Percentiles rank a stretch among this genome's conserved stretches.
Conservation (phyloP, 2,113 vertebrate genomes). For the Lamprotornis superbus region DNA sequence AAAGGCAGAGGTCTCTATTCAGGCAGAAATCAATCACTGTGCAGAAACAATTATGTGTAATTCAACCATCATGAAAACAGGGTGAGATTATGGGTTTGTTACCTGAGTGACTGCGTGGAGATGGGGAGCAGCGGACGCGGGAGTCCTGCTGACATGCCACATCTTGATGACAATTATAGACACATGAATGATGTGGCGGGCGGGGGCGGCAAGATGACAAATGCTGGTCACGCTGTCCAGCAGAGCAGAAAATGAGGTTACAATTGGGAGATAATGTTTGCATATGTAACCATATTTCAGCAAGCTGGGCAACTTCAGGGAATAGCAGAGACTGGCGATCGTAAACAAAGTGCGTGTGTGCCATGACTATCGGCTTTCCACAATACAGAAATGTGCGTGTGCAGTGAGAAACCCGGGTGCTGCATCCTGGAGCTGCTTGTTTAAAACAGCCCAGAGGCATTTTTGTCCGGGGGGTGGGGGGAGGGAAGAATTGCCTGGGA, state of each 20-base stretch:
- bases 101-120: conserved; percentile 90
- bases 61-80: conserved; percentile 91
- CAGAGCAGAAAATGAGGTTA: conserved; percentile 97
- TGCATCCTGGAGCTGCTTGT: background rate
- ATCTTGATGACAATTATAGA: conserved; percentile 82
- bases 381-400: background rate
- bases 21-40: conserved; percentile 98
- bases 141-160: conserved; percentile 84
- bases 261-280: conserved; percentile 97
- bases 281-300: conserved; percentile 94
- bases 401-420: background rate
- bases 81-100: conserved; percentile 96
- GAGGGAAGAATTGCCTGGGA: background rate
- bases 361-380: background rate
- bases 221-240: conserved; percentile 88
- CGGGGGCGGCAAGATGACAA: conserved; percentile 82
- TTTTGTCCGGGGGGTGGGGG: background rate
- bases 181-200: conserved; percentile 78
- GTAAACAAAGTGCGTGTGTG: background rate
- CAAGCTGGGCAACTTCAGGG: conserved; percentile 76
- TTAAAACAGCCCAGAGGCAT: background rate
- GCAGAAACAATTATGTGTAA: conserved; percentile 98
- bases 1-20: conserved; percentile 90
- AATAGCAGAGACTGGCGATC: conserved; percentile 33
- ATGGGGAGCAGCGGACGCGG: conserved; percentile 74